Conservation (phyloP, 2,888 invertebrate genomes). For the Sarcophaga carnaria region DNA sequence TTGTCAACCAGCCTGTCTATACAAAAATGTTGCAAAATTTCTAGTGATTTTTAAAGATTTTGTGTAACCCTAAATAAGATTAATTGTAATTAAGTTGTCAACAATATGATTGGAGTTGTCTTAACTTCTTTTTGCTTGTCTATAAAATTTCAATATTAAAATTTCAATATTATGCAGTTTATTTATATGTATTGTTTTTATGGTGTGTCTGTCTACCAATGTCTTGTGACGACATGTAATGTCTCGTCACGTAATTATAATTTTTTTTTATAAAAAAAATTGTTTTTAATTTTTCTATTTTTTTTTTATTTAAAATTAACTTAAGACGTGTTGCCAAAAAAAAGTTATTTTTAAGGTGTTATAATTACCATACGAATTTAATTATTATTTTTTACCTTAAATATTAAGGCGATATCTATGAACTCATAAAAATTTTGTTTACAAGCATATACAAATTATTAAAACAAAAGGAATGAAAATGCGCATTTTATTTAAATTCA, state of each 20-base stretch:
- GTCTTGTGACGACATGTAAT: constrained; percentile 23
- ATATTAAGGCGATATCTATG: constrained; percentile 42
- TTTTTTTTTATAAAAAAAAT: constrained; percentile 6
- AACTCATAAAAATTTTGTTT: constrained; percentile 57
- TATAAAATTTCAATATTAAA: constrained; percentile 21
- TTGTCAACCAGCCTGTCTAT: background rate
- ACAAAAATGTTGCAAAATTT: background rate
- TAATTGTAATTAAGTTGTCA: constrained; percentile 1
- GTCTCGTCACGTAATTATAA: constrained; percentile 60
- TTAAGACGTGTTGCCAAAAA: background rate
- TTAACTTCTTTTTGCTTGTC: background rate
- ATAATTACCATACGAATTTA: constrained; percentile 46
- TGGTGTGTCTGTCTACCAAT: background rate
- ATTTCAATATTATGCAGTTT: constrained; percentile 41
- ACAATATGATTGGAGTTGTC: background rate
- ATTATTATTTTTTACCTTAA: constrained; percentile 41
- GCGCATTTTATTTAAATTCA: constrained; percentile 17
- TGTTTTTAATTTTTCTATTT: constrained; percentile 22
- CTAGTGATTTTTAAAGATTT: background rate
- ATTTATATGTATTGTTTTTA: constrained; percentile 45
- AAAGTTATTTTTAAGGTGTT: constrained; percentile 46
- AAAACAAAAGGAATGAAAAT: constrained; percentile 21
- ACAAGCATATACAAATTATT: constrained; percentile 38
- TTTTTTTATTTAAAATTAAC: constrained; percentile 33
- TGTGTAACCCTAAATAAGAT: background rate